Evolutionary conservation across 2,797 vertebrate genomes (phyloP), one percentile per base, ranked within the genome.

Genomic region (Pempheris klunzingeri): DNA sequence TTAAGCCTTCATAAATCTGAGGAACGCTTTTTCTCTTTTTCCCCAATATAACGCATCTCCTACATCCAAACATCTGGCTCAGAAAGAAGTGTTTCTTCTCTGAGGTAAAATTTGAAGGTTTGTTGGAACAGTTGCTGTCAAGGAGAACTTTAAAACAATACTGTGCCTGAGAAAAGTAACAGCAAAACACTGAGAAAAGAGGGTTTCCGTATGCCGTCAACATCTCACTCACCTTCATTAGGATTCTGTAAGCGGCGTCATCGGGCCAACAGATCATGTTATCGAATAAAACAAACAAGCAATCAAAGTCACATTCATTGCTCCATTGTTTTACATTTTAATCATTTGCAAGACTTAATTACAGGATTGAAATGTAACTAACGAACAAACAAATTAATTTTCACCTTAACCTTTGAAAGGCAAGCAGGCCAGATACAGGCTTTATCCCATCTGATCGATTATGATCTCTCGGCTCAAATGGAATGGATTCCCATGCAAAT

Each of bases 401-500:
- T 93, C 91, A 94, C 93, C 93, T 93, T 78, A 88, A 92, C 92
- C 93, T 92, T 78, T 85, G 69, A 32, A 63, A 92, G 83, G 72
- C 85, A 47, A 63, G 79, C 44, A 24, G 85, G 73, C 71, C 78
- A 65, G 75, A 73, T 69, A 24, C 78, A 30, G 84, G 80, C 88
- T 73, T 91, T 81, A 90, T 91, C 90, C 88, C 83, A 12, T 13
- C 84, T 81, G 88, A 93, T 94, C 92, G 84, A 93, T 93, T 81
- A 74, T 81, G 84, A 91, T 89, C 92, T 88, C 87, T 71, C 54
- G 53, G 86, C 85, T 82, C 63, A 26, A 76, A 74, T 54, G 9
- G 66, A 91, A 93, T 87, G 74, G 86, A 92, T 94, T 92, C 92
- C 87, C 92, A 94, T 94, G 92, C 91, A 92, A 90, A 94, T 93